Evolutionary conservation across 2,113 vertebrate genomes (phyloP).

Genomic region (Megaceryle torquata): DNA sequence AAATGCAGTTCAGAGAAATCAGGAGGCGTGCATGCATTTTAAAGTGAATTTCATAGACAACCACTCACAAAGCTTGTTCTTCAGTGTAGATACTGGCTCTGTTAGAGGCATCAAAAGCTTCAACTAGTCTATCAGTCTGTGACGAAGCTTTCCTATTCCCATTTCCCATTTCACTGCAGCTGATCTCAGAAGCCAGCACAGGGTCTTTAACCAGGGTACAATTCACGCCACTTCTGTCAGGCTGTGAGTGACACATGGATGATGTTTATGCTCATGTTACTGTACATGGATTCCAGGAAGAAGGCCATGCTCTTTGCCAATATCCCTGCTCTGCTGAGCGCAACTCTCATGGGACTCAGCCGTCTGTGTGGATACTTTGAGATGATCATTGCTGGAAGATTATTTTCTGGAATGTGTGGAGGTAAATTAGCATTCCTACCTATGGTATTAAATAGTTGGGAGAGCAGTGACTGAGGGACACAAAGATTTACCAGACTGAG

Average conservation of each 20-base stretch:
- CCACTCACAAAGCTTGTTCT: not conserved
- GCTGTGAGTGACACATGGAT: not conserved
- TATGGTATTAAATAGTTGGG: not conserved
- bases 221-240: not conserved
- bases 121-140: not conserved
- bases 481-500: not conserved
- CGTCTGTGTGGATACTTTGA: conserved; percentile 73
- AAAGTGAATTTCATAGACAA: not conserved
- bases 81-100: not conserved
- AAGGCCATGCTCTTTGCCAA: conserved; percentile 75
- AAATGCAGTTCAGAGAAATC: not conserved
- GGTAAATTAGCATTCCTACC: conserved; percentile 48
- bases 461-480: not conserved
- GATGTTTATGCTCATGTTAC: not conserved
- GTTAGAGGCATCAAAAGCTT: not conserved
- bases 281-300: conserved; percentile 69
- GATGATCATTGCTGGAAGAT: conserved; percentile 78
- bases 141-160: not conserved
- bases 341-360: conserved; percentile 75
- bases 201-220: not conserved
- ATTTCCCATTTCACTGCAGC: not conserved
- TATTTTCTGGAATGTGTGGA: conserved; percentile 75
- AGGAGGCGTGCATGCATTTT: not conserved
- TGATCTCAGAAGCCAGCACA: not conserved
- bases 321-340: conserved; percentile 69